Base-by-base conservation (phyloP, 2,113 vertebrate genomes). In the crab-eating macaque (Macaca fascicularis) region DNA sequence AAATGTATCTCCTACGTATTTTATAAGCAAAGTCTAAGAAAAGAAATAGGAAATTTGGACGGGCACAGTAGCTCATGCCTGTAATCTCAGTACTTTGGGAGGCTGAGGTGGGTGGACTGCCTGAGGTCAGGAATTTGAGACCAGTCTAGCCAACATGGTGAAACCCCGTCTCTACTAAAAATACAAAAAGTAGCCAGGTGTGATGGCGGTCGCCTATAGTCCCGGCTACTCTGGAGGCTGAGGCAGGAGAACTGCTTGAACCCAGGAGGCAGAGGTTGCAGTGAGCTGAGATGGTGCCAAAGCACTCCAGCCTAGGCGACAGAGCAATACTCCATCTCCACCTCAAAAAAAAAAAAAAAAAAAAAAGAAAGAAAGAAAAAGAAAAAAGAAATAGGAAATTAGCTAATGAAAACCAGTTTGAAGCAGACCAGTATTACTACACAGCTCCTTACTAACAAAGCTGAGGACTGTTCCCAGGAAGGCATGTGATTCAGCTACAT, bases 331-430 rank as follows among this genome's bases (percentile, higher is more conserved):
- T n/a, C 32, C 32, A 69, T 35, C 67, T 69, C 32, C 19, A 35
- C 1, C 40, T 40, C 40, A 23, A 59, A 23, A 50, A 50, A 14
- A 1, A 50, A 50, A 50, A 0, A 50, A 50, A 50, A 14, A 50
- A 5, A 50, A 0, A 45, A 45, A 45, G 1, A 45, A 45, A 45
- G 50, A 52, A 55, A 55, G 52, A 55, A 20, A 55, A 59, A 25
- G 3, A 23, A 9, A 59, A 59, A 61, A 25, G 76, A 97, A 98
- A 97, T 85, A 80, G 96, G 92, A 97, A 98, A 98, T 95, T 97
- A 98, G 98, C 95, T 52, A 96, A 70, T 92, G 52, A 92, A 91
- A 98, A 87, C 35, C 17, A 92, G 90, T 89, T 69, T 95, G 72
- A 13, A 93, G 83, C 76, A 82, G 74, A 50, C 70, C 8, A 74